Evolutionary conservation across 2,113 vertebrate genomes (phyloP).

Genomic region (Donacobius atricapilla): DNA sequence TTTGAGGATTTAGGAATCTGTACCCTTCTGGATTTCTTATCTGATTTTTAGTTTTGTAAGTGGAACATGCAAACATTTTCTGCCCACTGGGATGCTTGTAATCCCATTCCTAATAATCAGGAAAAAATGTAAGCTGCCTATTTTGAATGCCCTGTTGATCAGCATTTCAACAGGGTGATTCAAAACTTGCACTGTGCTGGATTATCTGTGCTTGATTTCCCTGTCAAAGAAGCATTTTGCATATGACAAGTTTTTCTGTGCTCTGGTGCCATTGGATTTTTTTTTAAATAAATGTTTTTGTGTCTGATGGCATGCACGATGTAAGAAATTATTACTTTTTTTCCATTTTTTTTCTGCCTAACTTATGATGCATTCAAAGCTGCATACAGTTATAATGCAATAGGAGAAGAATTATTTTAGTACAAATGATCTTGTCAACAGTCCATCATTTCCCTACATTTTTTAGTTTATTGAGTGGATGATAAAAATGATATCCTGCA

Average conservation of each 20-base stretch:
- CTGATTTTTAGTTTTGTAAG: slow-evolving; percentile 9
- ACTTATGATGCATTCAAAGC: neutral
- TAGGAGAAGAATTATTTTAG: neutral
- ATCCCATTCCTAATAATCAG: slow-evolving; percentile 5
- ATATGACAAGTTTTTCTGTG: neutral
- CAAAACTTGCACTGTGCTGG: neutral
- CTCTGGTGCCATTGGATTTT: neutral
- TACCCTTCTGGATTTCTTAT: neutral
- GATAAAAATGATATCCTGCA: neutral
- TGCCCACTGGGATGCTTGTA: neutral
- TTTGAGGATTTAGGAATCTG: neutral
- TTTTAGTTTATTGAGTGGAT: neutral
- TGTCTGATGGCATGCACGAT: neutral
- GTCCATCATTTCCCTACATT: neutral
- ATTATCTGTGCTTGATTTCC: neutral
- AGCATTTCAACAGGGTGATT: neutral
- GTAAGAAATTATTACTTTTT: neutral
- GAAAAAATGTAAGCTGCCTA: neutral
- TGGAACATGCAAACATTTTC: neutral
- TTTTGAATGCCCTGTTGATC: neutral
- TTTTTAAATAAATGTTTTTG: neutral
- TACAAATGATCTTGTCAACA: neutral
- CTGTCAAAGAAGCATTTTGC: neutral
- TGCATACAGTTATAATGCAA: neutral
- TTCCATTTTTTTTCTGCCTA: neutral